Evolutionary conservation across 1,140 invertebrate genomes (phyloP).

Genomic region (Bombyx mandarina): DNA sequence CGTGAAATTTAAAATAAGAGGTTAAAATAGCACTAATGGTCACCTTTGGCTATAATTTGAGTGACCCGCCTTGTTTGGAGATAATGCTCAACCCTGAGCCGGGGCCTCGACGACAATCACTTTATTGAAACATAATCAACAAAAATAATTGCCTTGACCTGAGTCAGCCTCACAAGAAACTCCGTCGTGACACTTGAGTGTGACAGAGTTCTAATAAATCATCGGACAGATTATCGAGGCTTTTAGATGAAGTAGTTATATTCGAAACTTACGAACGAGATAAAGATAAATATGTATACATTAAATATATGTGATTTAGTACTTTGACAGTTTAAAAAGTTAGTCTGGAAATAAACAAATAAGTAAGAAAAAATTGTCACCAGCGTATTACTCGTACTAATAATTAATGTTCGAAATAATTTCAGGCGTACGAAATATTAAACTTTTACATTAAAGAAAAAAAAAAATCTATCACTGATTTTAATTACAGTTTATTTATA

Average conservation of each 20-base stretch:
- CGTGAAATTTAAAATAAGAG: conserved; percentile 49
- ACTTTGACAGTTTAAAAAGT: too few relatives aligned
- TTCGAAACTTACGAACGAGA: neutral
- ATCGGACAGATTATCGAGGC: conserved; percentile 22
- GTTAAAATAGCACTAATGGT: conserved; percentile 23
- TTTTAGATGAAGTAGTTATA: neutral
- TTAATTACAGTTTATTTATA: too few relatives aligned
- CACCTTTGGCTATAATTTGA: conserved; percentile 12
- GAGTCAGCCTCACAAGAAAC: conserved; percentile 5
- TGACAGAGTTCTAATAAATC: conserved; percentile 24
- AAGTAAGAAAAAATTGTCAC: too few relatives aligned
- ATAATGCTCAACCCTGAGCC: conserved; percentile 14
- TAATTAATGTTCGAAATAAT: too few relatives aligned
- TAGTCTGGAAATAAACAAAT: too few relatives aligned
- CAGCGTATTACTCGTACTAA: too few relatives aligned
- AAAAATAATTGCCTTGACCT: conserved; percentile 12
- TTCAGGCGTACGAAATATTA: too few relatives aligned
- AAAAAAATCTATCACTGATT: too few relatives aligned
- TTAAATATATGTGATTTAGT: too few relatives aligned
- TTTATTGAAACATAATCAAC: conserved; percentile 22
- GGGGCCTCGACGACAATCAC: conserved; percentile 17
- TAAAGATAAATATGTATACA: neutral
- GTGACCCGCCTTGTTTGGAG: conserved; percentile 9
- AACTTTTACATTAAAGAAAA: too few relatives aligned
- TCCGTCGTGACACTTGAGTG: conserved; percentile 21